A percentile compares a stretch with the other conserved stretches of the same genome.
Conservation (phyloP, 1,140 invertebrate genomes). For the Agrypnia vestita region DNA sequence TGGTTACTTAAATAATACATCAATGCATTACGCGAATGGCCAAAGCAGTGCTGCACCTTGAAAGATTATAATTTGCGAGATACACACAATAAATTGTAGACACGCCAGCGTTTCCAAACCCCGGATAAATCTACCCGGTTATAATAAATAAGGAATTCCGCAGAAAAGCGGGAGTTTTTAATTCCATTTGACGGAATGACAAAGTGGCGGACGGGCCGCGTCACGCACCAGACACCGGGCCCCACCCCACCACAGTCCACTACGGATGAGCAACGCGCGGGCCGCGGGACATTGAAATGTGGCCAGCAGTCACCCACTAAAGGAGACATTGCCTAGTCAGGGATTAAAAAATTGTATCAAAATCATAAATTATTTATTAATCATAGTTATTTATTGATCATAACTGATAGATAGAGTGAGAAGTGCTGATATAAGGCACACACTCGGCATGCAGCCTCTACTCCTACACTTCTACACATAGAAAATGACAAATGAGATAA, state of each 20-base stretch:
- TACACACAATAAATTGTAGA: background rate
- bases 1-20: no score
- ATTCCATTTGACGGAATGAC: slow-evolving; percentile 46
- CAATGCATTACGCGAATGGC: no score
- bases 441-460: no score
- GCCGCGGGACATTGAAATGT: background rate
- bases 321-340: no score
- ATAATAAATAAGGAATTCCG: slow-evolving; percentile 45
- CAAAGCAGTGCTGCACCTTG: no score
- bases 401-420: no score
- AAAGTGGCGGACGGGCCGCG: slow-evolving; percentile 32
- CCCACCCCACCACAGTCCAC: background rate
- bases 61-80: background rate
- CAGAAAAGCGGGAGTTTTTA: slow-evolving; percentile 39
- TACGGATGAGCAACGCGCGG: background rate
- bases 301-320: background rate
- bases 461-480: no score
- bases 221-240: slow-evolving; percentile 25
- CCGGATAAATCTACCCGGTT: slow-evolving; percentile 37
- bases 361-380: no score
- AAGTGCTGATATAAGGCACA: no score
- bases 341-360: no score
- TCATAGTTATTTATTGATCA: no score
- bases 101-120: slow-evolving; percentile 10
- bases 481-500: no score